A percentile compares a stretch with the other conserved stretches of the same genome.
Evolutionary conservation across 2,113 vertebrate genomes (phyloP).

Genomic region (Sarotherodon lohbergeri): DNA sequence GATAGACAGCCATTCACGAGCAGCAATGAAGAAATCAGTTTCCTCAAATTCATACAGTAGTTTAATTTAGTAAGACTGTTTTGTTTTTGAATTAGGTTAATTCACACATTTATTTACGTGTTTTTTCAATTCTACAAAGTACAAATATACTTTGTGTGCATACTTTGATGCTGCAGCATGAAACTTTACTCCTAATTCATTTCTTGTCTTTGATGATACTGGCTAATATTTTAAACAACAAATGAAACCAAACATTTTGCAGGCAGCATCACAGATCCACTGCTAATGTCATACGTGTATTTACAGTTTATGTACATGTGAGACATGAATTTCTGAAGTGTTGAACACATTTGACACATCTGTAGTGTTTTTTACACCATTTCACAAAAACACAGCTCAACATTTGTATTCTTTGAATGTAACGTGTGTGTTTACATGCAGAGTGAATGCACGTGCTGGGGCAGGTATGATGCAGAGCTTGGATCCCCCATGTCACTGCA

Average conservation of each 20-base stretch:
- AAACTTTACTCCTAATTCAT: neutral
- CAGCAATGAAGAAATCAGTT: neutral
- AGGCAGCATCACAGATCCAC: neutral
- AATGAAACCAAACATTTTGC: neutral
- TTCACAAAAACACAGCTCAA: no score
- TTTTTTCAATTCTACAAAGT: neutral
- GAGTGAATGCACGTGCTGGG: no score
- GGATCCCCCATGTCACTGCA: no score
- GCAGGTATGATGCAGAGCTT: no score
- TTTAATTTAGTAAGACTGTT: neutral
- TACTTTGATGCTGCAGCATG: neutral
- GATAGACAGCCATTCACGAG: neutral
- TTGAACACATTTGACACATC: neutral
- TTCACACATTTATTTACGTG: neutral
- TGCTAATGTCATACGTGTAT: fast-evolving
- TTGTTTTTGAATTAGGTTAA: neutral
- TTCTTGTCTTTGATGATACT: neutral
- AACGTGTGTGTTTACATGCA: no score
- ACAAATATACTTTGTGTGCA: neutral
- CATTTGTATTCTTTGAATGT: neutral
- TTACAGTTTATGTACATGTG: neutral
- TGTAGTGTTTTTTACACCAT: no score
- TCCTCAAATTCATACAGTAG: fast-evolving
- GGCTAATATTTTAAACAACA: neutral
- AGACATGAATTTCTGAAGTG: neutral